A percentile compares a stretch with the other conserved stretches of the same genome.
phyloP scores from a whole-genome alignment of 2,888 invertebrate genomes.

The Hesperia comma region DNA sequence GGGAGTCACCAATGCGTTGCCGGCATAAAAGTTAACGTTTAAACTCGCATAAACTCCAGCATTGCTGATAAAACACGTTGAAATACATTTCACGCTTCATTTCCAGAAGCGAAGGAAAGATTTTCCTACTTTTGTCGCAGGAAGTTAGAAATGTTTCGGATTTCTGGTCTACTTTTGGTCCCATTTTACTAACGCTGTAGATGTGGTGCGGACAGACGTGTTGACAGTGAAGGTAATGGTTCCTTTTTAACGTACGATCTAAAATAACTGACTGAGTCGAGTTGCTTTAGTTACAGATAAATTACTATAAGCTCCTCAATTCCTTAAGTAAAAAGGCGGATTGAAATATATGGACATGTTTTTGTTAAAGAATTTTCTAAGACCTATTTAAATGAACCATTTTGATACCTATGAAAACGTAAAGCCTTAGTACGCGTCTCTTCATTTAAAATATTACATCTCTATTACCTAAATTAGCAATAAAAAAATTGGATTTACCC shows the following conservation, averaged over 20 bases:
- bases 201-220: background rate
- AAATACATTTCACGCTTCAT: conserved; percentile 1
- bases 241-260: background rate
- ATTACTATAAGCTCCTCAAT: too few species aligned
- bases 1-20: background rate
- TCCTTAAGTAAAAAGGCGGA: too few species aligned
- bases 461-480: too few species aligned
- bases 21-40: background rate
- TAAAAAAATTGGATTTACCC: too few species aligned
- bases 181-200: background rate
- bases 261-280: background rate
- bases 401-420: too few species aligned
- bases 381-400: too few species aligned
- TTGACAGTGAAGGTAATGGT: background rate
- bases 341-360: too few species aligned
- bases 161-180: background rate
- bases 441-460: too few species aligned
- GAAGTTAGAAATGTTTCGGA: conserved; percentile 6
- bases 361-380: too few species aligned
- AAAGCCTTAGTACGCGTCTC: too few species aligned
- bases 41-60: background rate
- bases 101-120: background rate
- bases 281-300: too few species aligned
- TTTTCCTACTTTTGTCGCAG: background rate
- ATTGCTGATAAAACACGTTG: background rate